phyloP scores from a whole-genome alignment of 2,888 invertebrate species.

The Stenchaetothrips biformis region DNA sequence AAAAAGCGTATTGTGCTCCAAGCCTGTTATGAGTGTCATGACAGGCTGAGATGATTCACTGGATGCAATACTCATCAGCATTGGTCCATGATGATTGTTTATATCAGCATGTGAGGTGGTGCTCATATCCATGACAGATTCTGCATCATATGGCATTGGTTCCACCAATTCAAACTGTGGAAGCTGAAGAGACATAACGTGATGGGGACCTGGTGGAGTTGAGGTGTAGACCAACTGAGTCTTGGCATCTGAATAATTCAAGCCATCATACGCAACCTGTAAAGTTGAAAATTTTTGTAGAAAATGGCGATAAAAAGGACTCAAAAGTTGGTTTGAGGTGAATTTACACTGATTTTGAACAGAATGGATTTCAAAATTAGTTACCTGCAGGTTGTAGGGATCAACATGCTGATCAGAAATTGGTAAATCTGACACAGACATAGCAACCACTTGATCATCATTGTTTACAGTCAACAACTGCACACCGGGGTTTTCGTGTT shows the following conservation, averaged over 20 bases:
- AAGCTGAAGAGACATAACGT: conserved; percentile 3
- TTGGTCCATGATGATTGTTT: neutral
- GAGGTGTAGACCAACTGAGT: conserved; percentile 4
- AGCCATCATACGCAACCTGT: neutral
- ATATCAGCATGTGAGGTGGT: conserved; percentile 2
- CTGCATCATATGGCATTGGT: neutral
- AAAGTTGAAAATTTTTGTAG: neutral
- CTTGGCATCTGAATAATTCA: neutral
- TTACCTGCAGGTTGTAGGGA: neutral
- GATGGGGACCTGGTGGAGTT: neutral
- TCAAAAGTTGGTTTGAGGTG: neutral
- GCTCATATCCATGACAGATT: conserved; percentile 2
- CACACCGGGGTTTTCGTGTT: neutral
- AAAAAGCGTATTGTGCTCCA: neutral
- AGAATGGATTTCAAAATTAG: neutral
- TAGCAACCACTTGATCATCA: neutral
- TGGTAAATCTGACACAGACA: neutral
- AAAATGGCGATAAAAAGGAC: neutral
- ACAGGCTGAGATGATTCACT: neutral
- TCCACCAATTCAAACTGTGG: conserved; percentile 10
- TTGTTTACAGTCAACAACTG: neutral
- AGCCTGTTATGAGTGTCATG: neutral
- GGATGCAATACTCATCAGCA: conserved; percentile 5
- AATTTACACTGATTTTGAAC: neutral
- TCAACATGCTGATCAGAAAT: conserved; percentile 10